Evolutionary conservation across 1,140 invertebrate genomes (phyloP), one percentile per base, ranked within the genome.

Genomic region (Eupristina koningsbergeri): DNA sequence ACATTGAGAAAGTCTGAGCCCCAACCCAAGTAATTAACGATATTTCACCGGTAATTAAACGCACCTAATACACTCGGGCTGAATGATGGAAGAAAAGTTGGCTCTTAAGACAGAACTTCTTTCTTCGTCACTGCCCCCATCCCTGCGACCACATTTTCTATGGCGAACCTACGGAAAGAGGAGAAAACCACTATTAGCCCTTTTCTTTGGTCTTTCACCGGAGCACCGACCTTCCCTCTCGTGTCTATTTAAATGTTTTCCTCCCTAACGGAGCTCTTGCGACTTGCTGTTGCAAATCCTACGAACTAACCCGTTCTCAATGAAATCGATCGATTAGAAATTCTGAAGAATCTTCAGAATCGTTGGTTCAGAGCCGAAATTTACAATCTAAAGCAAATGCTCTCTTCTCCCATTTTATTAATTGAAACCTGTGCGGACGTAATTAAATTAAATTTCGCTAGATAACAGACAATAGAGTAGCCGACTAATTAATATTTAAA

Each of bases 41-140:
- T 92, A 92, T 92, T 91, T 91, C 87, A 90, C 88, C 86, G 89
- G 90, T 91, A 92, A 92, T 92, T 92, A 92, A 91, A 89, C 91
- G 87, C 88, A 88, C 86, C 89, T 87, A 90, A 91, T 90, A 80
- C 81, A 78, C 63, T 71, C 78, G 26, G 77, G 34, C n/a, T 41
- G 50, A 41, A 5, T 88, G 89, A 87, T 85, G 89, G 86, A 86
- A 87, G 83, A 87, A 82, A 83, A 85, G 86, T 87, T 87, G 87
- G 86, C 86, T 79, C 86, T 86, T 87, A 89, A 89, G 89, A 89
- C 87, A 86, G 87, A 87, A 86, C 87, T 26, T 80, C 77, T 80
- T 58, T 67, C 79, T 80, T 67, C 26, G 13, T 29, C 47, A 5
- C 73, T 0, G 26, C 22, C 45, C 26, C 64, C 1, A 2, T 26